These are phyloP conservation scores for Chalcis sispes DNA, from an alignment of 2,888 invertebrate species.

Conservation along the genomic window DNA sequence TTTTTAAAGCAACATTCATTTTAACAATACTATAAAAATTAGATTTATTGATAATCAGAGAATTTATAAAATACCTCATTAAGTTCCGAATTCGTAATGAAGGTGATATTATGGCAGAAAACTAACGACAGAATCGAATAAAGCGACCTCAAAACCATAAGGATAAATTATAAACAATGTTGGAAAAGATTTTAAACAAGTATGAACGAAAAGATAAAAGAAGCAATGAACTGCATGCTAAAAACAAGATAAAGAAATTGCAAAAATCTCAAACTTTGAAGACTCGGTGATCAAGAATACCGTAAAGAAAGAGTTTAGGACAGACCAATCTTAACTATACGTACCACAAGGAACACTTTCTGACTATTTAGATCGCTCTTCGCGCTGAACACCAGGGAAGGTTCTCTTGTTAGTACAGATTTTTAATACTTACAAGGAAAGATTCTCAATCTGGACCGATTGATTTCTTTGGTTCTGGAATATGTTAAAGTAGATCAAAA, in stretches of 20 bases:
- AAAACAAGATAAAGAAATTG: constrained; percentile 7
- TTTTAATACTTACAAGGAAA: no score
- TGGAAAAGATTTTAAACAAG: not conserved
- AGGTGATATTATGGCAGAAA: not conserved
- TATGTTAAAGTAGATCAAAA: no score
- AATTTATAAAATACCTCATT: not conserved
- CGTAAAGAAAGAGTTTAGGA: constrained; percentile 22
- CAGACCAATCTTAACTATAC: constrained; percentile 1
- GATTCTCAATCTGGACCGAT: no score
- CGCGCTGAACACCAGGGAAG: constrained; percentile 7
- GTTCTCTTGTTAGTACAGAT: not conserved
- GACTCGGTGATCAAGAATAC: constrained; percentile 2
- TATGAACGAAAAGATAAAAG: not conserved
- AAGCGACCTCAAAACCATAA: not conserved
- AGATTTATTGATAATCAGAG: not conserved
- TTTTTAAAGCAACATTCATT: not conserved
- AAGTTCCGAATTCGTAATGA: not conserved
- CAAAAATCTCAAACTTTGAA: constrained; percentile 15
- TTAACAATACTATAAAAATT: not conserved
- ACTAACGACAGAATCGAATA: not conserved
- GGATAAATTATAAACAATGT: not conserved
- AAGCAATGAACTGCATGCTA: not conserved
- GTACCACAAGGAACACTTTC: constrained; percentile 14
- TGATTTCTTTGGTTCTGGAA: no score
- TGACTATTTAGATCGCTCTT: not conserved